A percentile compares a stretch with the other conserved stretches of the same genome.
phyloP scores from a whole-genome alignment of 2,888 invertebrate genomes.

The Platerodrilus igneus region DNA sequence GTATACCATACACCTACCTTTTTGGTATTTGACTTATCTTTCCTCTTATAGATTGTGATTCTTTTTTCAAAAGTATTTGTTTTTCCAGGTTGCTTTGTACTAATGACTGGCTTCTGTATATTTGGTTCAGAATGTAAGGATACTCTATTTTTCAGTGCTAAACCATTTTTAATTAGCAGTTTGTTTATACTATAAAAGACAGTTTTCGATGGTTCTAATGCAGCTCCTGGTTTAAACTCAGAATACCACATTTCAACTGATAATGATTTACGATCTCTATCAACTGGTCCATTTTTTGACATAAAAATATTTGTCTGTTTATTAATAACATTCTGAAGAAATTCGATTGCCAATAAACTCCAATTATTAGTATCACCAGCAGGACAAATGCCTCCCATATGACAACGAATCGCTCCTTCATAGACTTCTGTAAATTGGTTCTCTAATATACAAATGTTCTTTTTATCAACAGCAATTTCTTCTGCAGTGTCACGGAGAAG shows the following conservation, averaged over 20 bases:
- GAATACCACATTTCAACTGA: constrained; percentile 64
- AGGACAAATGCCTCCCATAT: constrained; percentile 64
- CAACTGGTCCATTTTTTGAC: constrained; percentile 25
- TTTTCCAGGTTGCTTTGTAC: background rate
- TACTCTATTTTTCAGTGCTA: constrained; percentile 17
- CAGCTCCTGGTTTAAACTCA: constrained; percentile 56
- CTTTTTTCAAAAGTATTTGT: too few relatives aligned
- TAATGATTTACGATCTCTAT: constrained; percentile 36
- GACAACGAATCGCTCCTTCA: constrained; percentile 61
- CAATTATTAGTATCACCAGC: constrained; percentile 60
- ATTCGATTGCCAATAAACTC: constrained; percentile 59
- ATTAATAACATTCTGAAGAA: constrained; percentile 42
- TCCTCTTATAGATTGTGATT: too few relatives aligned
- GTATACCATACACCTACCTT: too few relatives aligned
- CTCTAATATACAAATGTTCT: constrained; percentile 52
- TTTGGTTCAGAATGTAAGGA: background rate
- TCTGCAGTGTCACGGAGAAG: constrained; percentile 64
- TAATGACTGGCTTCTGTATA: background rate
- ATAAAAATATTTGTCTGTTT: constrained; percentile 24
- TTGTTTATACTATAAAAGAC: constrained; percentile 65
- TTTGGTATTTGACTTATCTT: too few relatives aligned
- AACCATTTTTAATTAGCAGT: constrained; percentile 61
- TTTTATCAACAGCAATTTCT: constrained; percentile 48
- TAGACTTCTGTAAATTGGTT: constrained; percentile 51
- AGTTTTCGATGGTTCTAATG: constrained; percentile 60